Evolutionary conservation across 2,113 vertebrate genomes (phyloP).

Genomic region (Corythornis vintsioides): DNA sequence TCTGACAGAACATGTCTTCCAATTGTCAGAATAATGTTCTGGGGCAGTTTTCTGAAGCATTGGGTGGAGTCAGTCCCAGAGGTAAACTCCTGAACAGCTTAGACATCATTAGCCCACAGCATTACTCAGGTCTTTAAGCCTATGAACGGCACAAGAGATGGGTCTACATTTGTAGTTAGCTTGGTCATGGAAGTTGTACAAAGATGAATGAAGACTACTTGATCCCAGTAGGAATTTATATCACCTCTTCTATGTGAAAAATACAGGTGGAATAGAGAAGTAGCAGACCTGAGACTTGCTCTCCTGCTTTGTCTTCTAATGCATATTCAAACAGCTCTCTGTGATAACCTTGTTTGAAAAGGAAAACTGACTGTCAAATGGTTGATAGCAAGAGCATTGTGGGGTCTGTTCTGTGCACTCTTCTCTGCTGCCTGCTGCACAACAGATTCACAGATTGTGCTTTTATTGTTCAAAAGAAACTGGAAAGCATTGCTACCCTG

Average conservation of each 20-base stretch:
- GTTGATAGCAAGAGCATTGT: fast-evolving
- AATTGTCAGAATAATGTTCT: background rate
- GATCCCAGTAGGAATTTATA: background rate
- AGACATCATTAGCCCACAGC: background rate
- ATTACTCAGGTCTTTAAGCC: background rate
- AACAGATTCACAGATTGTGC: background rate
- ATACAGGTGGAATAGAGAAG: constrained; percentile 58
- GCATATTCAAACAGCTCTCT: constrained; percentile 45
- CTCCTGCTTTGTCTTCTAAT: constrained; percentile 22
- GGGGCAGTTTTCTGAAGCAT: background rate
- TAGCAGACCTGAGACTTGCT: constrained; percentile 67
- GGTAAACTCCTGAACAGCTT: background rate
- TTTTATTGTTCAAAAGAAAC: background rate
- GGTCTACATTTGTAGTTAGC: background rate
- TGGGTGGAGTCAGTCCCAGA: background rate
- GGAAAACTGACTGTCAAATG: background rate
- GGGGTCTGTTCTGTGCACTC: background rate
- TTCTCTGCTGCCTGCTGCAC: background rate
- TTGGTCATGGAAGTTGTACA: background rate
- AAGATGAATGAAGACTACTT: background rate
- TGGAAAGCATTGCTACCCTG: fast-evolving
- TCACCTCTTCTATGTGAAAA: constrained; percentile 71
- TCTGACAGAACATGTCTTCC: background rate
- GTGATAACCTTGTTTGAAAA: constrained; percentile 60
- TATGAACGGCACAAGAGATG: fast-evolving